Evolutionary conservation across 2,888 invertebrate genomes (phyloP), one percentile per base, ranked within the genome.

Genomic region (Carterocephalus palaemon): DNA sequence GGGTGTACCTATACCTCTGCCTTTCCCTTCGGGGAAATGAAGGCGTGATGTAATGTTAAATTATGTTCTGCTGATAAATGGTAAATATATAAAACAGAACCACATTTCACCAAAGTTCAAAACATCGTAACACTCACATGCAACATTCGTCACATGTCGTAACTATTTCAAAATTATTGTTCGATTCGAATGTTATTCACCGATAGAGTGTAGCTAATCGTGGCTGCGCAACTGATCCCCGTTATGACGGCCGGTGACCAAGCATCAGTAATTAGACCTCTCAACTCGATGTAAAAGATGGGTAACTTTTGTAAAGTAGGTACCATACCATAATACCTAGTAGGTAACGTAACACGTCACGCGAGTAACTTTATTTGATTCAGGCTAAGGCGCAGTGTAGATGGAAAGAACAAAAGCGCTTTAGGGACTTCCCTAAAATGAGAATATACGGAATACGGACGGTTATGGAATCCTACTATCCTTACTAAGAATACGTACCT

Each of bases 291-390:
- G 13, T 26, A 42, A 42, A 42, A 33, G 34, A 26, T 40, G 49
- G 51, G 57, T 59, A 69, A 69, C 72, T 73, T 73, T 76, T 69
- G 63, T 66, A 68, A 54, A 71, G n/a, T n/a, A n/a, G n/a, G n/a
- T n/a, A n/a, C n/a, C n/a, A 72, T 71, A 67, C 68, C 66, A 73
- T 74, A 65, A 68, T 68, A 62, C n/a, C n/a, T n/a, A n/a, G n/a
- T n/a, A n/a, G n/a, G 53, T 57, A 52, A 63, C 64, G 63, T 64
- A 67, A 65, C 61, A 23, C 9, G 34, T 34, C 51, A 51, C 46
- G 51, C 51, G 48, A 46, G 39, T 34, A 9, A 26, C 26, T 41
- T 12, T n/a, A n/a, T n/a, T n/a, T n/a, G n/a, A n/a, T n/a, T n/a
- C n/a, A n/a, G n/a, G n/a, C n/a, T n/a, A n/a, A n/a, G n/a, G n/a